phyloP scores from a whole-genome alignment of 1,140 invertebrate genomes.

The Triops longicaudatus region DNA sequence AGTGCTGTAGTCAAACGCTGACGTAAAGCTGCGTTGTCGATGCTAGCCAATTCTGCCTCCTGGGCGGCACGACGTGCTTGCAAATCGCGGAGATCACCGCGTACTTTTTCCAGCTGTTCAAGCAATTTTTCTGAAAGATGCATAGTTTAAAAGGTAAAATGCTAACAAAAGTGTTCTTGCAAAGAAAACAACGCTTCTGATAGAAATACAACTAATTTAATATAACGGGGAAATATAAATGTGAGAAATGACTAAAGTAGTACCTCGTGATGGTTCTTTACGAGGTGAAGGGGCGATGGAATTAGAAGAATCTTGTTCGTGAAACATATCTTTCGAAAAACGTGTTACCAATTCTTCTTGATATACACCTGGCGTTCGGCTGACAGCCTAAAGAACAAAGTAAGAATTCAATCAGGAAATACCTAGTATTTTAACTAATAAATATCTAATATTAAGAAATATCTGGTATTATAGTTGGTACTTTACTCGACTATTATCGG shows the following conservation, averaged over 20 bases:
- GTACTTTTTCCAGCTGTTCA: slow-evolving; percentile 35
- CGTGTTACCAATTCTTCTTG: slow-evolving; percentile 16
- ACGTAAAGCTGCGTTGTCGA: slow-evolving; percentile 72
- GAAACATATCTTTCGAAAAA: slow-evolving; percentile 21
- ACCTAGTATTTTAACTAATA: too few species aligned
- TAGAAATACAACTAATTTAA: too few species aligned
- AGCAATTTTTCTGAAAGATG: slow-evolving; percentile 38
- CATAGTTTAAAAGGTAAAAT: slow-evolving; percentile 15
- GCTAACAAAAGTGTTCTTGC: too few species aligned
- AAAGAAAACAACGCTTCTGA: too few species aligned
- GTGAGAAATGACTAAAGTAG: not conserved
- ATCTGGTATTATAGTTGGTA: too few species aligned
- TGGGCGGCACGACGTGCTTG: slow-evolving; percentile 61
- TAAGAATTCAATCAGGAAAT: too few species aligned
- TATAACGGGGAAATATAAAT: not conserved
- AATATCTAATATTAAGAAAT: too few species aligned
- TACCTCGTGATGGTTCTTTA: not conserved
- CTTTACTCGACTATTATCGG: slow-evolving; percentile 42
- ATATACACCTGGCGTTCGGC: not conserved
- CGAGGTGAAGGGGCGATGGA: slow-evolving; percentile 16
- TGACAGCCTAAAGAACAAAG: not conserved
- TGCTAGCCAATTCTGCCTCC: slow-evolving; percentile 70
- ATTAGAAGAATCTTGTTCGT: not conserved
- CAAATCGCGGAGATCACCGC: slow-evolving; percentile 60
- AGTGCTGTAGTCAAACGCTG: slow-evolving; percentile 72